Percentiles rank a stretch among this genome's conserved stretches.
These are phyloP conservation scores for Heliornis fulica DNA, from an alignment of 2,113 vertebrate genomes.

Conservation along the genomic window DNA sequence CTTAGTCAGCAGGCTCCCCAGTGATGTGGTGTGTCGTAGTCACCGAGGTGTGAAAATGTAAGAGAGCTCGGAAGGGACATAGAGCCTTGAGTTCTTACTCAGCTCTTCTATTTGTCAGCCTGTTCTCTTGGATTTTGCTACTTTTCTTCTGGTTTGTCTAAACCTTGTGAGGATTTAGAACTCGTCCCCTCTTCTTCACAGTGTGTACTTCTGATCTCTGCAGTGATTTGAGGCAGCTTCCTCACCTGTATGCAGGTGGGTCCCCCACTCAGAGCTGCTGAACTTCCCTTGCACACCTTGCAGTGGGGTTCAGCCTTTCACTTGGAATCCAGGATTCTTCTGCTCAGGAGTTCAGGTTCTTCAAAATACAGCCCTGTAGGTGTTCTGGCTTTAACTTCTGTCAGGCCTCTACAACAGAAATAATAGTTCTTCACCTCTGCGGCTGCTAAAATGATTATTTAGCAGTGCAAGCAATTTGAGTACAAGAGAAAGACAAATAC, in stretches of 20 bases:
- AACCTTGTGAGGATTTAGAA: not conserved
- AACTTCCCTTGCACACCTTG: not conserved
- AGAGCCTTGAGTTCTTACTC: not conserved
- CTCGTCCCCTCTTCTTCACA: not conserved
- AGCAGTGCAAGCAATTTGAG: not conserved
- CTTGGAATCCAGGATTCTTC: not conserved
- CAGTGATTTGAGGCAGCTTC: not conserved
- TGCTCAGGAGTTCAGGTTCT: not conserved
- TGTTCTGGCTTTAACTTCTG: not conserved
- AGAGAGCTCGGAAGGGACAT: not conserved
- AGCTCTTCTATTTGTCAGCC: not conserved
- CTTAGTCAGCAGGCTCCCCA: not conserved
- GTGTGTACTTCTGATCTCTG: not conserved
- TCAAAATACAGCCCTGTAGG: not conserved
- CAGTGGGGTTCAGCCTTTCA: not conserved
- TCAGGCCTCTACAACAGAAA: not conserved
- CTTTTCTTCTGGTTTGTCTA: not conserved
- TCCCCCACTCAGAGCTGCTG: not conserved
- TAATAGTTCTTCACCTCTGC: not conserved
- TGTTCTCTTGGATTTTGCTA: not conserved
- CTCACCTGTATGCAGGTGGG: not conserved
- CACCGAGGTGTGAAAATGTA: not conserved
- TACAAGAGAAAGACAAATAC: not conserved
- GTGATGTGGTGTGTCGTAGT: not conserved
- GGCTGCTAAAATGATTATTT: not conserved